Base-by-base conservation (phyloP, 2,113 vertebrate species). In the Alexandromys fortis region DNA sequence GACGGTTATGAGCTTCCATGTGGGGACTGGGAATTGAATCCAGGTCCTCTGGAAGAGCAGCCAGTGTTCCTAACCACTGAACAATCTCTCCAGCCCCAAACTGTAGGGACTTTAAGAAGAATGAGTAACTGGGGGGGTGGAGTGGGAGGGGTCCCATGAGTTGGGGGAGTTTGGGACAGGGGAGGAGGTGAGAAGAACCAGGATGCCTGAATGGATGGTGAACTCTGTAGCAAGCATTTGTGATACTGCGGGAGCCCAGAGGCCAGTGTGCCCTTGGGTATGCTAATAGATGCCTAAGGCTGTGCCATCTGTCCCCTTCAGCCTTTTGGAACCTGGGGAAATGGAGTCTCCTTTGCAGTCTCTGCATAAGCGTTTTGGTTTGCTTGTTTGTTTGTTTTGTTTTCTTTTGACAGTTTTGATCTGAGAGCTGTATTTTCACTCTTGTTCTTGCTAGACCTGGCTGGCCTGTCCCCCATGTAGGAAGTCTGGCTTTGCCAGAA, bases 391-490 rank as follows among this genome's bases (percentile, higher is more conserved):
- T 21, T 58, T 58, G 55, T 6, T 4, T 55, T 58, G 55, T 58
- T 58, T 58, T 21, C 6, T 58, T 58, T 58, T 67, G 11, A 12
- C 26, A 28, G 6, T 4, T 68, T 68, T 13, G 47, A 30, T 30
- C 33, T 65, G 7, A 42, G 2, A 3, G 2, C 0, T 14, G 42
- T 45, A 5, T 3, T 61, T 19, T 33, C 17, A 0, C 1, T 11
- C 52, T 49, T 5, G 4, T 42, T n/a, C 45, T 33, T 73, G 52
- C 21, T 30, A 45, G 63, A 8, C 5, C 45, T 17, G 6, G 49
- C 45, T 17, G 6, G 49, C 45, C 55, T 0, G 0, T 49, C 33
- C 58, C 26, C 11, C 6, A 4, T 26, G 21, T 0, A 28, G 58
- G 52, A 28, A 61, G 26, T 19, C 35, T 42, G 0, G 45, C 65